phyloP scores from a whole-genome alignment of 2,797 vertebrate species.

The Poeciliopsis infans region DNA sequence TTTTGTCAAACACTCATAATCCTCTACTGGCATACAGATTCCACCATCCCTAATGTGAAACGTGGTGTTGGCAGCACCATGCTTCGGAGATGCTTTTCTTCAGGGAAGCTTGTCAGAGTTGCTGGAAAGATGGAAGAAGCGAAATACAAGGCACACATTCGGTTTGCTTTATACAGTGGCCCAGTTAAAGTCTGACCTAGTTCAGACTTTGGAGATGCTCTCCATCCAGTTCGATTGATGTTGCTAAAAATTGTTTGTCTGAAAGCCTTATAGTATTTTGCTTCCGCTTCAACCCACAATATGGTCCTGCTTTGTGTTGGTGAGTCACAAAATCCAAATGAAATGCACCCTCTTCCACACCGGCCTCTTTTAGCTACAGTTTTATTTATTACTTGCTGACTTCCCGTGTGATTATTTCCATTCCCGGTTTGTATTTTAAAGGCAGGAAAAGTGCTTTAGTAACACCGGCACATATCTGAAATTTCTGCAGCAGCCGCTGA shows the following conservation, averaged over 20 bases:
- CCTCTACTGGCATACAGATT: not conserved
- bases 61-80: not conserved
- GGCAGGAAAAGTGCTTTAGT: slow-evolving; percentile 23
- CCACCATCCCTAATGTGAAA: not conserved
- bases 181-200: not conserved
- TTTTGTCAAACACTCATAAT: too few relatives aligned
- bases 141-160: not conserved
- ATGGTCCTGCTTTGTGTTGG: not conserved
- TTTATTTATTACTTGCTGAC: slow-evolving; percentile 25
- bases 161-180: not conserved
- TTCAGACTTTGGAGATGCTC: not conserved
- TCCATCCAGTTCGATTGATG: not conserved
- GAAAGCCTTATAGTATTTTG: not conserved
- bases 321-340: not conserved
- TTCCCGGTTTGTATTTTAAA: slow-evolving; percentile 38
- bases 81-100: not conserved
- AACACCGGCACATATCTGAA: slow-evolving; percentile 46
- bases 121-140: not conserved
- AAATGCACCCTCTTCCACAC: not conserved
- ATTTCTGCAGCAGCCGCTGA: slow-evolving; percentile 49
- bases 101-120: not conserved
- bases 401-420: slow-evolving; percentile 48
- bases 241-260: not conserved
- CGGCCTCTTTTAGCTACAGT: not conserved
- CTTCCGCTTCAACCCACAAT: not conserved